Conservation (phyloP, 2,888 invertebrate genomes). For the Ornithoptera alexandrae region DNA sequence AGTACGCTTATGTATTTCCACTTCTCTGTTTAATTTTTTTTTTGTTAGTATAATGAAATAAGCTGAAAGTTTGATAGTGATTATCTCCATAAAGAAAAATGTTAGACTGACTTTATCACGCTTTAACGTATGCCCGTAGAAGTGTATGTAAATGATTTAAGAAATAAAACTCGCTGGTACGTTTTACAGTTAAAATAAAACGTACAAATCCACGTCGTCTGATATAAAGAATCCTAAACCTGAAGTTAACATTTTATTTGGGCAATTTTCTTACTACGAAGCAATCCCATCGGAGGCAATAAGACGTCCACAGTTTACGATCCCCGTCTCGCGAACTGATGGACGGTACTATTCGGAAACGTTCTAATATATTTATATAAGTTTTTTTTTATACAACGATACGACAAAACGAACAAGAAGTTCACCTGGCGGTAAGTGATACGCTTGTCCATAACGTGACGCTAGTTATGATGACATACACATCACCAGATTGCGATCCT, state of each 20-base stretch:
- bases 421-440: no score
- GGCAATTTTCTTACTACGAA: conserved; percentile 37
- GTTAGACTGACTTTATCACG: not conserved
- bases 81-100: no score
- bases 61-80: no score
- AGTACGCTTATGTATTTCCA: no score
- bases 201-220: conserved; percentile 1
- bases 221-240: conserved; percentile 27
- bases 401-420: no score
- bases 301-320: conserved; percentile 36
- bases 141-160: not conserved
- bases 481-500: no score
- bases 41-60: no score
- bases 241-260: conserved; percentile 36
- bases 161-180: conserved; percentile 1
- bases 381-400: not conserved
- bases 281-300: conserved; percentile 32
- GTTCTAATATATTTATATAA: conserved; percentile 3
- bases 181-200: conserved; percentile 18
- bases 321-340: conserved; percentile 29
- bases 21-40: no score
- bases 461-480: no score
- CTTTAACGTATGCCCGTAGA: not conserved
- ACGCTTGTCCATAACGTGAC: no score
- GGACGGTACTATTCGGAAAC: conserved; percentile 4